Evolutionary conservation across 1,140 invertebrate genomes (phyloP).

Genomic region (Plectus sambesii): DNA sequence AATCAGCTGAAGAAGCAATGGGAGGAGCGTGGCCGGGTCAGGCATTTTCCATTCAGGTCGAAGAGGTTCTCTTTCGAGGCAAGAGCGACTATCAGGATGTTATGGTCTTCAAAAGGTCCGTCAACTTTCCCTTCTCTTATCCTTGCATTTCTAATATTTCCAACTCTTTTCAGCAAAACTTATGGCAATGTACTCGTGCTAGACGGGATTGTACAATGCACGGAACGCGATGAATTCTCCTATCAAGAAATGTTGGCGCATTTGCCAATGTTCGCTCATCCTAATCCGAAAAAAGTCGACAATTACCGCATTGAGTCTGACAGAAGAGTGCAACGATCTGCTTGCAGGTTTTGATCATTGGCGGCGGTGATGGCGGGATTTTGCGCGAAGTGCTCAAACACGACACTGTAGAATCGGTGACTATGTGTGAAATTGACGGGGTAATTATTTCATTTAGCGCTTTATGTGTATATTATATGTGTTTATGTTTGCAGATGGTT

Average conservation of each 20-base stretch:
- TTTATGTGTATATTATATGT: no score
- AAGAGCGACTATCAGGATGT: constrained; percentile 80
- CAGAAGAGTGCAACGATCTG: constrained; percentile 5
- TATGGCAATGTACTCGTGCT: constrained; percentile 78
- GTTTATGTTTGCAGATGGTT: constrained; percentile 53
- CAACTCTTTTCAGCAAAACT: constrained; percentile 57
- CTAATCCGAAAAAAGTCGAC: constrained; percentile 80
- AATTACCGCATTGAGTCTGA: constrained; percentile 11
- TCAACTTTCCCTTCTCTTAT: constrained; percentile 25
- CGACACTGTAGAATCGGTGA: constrained; percentile 68
- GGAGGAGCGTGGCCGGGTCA: constrained; percentile 81
- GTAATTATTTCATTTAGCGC: constrained; percentile 35
- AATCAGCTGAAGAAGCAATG: constrained; percentile 51
- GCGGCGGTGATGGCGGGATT: constrained; percentile 92
- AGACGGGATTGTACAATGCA: constrained; percentile 93
- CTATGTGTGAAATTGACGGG: constrained; percentile 87
- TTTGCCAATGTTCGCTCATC: constrained; percentile 77
- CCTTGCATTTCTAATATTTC: constrained; percentile 17
- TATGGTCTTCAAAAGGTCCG: constrained; percentile 73
- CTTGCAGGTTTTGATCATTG: constrained; percentile 73
- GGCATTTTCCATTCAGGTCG: constrained; percentile 73
- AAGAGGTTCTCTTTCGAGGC: constrained; percentile 66
- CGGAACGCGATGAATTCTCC: constrained; percentile 86
- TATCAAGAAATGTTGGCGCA: constrained; percentile 98
- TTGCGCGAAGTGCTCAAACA: constrained; percentile 87